Conservation (phyloP, 2,797 vertebrate genomes). For the Sebastes taczanowskii region DNA sequence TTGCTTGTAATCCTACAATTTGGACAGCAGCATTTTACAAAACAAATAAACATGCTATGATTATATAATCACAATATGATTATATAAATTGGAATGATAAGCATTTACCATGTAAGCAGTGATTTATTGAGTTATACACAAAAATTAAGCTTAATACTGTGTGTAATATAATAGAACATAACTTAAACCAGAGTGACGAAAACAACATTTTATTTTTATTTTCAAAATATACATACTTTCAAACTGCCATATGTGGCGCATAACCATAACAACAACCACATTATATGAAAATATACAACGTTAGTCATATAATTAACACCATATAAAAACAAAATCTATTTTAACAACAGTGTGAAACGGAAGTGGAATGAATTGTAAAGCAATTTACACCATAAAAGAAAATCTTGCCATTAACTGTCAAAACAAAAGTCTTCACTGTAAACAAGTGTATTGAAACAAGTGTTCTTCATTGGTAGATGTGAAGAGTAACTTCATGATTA, state of each 20-base stretch:
- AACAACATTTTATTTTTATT: background rate
- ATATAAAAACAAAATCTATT: slow-evolving; percentile 1
- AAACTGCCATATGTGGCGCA: background rate
- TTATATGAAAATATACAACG: background rate
- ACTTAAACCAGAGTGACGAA: background rate
- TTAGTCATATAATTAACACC: background rate
- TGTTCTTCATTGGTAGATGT: background rate
- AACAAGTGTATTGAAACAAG: background rate
- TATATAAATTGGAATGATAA: background rate
- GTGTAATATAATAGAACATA: background rate
- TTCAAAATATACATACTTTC: background rate
- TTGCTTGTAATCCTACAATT: too few species aligned
- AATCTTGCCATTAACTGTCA: background rate
- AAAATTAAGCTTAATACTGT: background rate
- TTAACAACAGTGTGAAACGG: background rate
- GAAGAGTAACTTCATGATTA: background rate
- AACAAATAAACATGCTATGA: too few species aligned
- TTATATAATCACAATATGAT: too few species aligned
- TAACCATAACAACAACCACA: background rate
- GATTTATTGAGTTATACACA: background rate
- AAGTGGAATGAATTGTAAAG: background rate
- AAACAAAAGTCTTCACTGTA: background rate
- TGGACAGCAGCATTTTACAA: too few species aligned
- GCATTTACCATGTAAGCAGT: background rate
- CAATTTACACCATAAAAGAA: background rate